Evolutionary conservation across 1,140 invertebrate genomes (phyloP), one percentile per base, ranked within the genome.

Genomic region (Adoxophyes honmai): DNA sequence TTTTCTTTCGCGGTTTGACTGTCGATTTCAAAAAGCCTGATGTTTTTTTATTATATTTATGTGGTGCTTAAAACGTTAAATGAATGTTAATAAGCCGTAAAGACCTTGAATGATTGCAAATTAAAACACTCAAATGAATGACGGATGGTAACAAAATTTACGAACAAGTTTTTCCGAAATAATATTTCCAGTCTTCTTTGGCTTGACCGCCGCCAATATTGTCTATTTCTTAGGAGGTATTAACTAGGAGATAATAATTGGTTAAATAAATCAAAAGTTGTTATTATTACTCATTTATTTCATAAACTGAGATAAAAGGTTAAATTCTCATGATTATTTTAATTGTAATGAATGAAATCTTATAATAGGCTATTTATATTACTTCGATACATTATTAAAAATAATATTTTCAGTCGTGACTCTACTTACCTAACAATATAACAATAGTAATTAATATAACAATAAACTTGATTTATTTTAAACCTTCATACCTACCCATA

Each of bases 331-430:
- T 48, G 42, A 21, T 48, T 4, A 13, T 21, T 48, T 7, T 48
- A 33, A 48, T 35, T 53, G n/a, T 53, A 53, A 34, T 53, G 52
- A 35, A 53, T 18, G 7, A 16, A 53, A 15, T 35, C 21, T 34
- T 52, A 52, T 33, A 52, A 34, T 51, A 21, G 13, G 48, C 5
- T 52, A 28, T 33, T 14, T 8, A 9, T 52, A 13, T 34, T 28
- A 34, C 21, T 34, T 52, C 21, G 34, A 52, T 34, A 52, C n/a
- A 34, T 28, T 52, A 52, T 21, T 52, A 14, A 52, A n/a, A 34
- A 52, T 33, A 21, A 35, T 15, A n/a, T 34, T 28, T 34, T 52
- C 51, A 33, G 34, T 52, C 51, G 51, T 52, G 21, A 34, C 21
- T 11, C 21, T 52, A 52, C 34, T 34, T 52, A 52, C 21, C 34